These are phyloP conservation scores for Lichenostomus cassidix DNA, from an alignment of 2,113 vertebrate genomes.

Conservation along the genomic window DNA sequence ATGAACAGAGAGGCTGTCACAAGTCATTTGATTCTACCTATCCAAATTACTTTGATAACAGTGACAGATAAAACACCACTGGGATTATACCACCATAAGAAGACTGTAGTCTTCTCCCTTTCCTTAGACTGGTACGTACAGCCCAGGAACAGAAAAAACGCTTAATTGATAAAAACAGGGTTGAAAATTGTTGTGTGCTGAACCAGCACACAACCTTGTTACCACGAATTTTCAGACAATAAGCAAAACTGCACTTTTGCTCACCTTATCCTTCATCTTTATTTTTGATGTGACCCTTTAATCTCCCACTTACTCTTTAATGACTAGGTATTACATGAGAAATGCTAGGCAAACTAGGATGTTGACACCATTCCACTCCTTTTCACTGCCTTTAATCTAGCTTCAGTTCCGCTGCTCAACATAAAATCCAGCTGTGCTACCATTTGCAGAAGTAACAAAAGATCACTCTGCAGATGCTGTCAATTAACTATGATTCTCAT, in stretches of 20 bases:
- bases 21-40: background rate
- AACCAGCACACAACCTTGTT: accelerated
- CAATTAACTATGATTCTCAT: background rate
- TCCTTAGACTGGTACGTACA: background rate
- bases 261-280: background rate
- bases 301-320: background rate
- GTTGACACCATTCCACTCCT: background rate
- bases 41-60: background rate
- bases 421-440: background rate
- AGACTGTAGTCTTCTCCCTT: background rate
- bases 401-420: background rate
- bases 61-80: background rate
- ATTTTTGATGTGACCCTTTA: background rate
- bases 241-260: background rate
- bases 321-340: background rate
- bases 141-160: background rate
- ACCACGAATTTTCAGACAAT: background rate
- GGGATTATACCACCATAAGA: background rate
- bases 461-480: background rate
- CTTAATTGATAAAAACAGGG: background rate
- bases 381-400: background rate
- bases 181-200: background rate
- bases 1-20: background rate
- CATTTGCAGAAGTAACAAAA: background rate
- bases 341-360: background rate